Evolutionary conservation across 2,797 vertebrate genomes (phyloP).

Genomic region (Heterohyrax brucei): DNA sequence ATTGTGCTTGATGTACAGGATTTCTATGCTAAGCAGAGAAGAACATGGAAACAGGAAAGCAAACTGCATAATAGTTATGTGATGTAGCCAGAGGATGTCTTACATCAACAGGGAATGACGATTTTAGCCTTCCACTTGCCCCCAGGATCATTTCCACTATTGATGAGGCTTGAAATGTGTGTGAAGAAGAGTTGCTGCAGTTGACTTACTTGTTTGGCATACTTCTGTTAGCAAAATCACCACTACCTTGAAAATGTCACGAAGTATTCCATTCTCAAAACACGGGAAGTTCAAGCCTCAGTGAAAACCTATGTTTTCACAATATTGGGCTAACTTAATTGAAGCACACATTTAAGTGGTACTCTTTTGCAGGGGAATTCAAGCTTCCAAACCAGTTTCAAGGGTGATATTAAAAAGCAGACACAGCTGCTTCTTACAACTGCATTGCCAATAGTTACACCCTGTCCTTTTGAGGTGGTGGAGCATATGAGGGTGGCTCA

Average conservation of each 20-base stretch:
- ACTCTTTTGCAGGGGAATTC: too few species aligned
- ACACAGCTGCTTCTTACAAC: too few species aligned
- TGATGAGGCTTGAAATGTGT: slow-evolving; percentile 60
- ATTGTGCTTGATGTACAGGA: slow-evolving; percentile 11
- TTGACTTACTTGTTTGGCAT: slow-evolving; percentile 75
- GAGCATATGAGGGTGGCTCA: too few species aligned
- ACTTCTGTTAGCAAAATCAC: slow-evolving; percentile 66
- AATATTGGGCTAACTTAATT: neutral
- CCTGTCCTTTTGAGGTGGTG: too few species aligned
- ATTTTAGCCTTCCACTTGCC: slow-evolving; percentile 72
- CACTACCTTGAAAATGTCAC: slow-evolving; percentile 69
- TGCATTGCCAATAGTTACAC: too few species aligned
- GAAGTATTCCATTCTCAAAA: neutral
- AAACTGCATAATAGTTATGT: slow-evolving; percentile 23
- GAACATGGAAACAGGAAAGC: slow-evolving; percentile 25
- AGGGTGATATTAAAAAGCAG: too few species aligned
- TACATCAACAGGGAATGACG: slow-evolving; percentile 32
- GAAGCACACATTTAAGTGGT: too few species aligned
- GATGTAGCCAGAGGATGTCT: slow-evolving; percentile 41
- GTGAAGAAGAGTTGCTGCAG: slow-evolving; percentile 57
- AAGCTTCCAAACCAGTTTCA: too few species aligned
- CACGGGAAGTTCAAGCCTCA: neutral
- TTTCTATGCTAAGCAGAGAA: slow-evolving; percentile 54
- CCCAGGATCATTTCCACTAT: slow-evolving; percentile 70
- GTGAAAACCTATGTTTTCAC: neutral